A percentile compares a stretch with the other conserved stretches of the same genome.
Evolutionary conservation across 2,797 vertebrate species (phyloP).

Genomic region (Sebastes steindachneri): DNA sequence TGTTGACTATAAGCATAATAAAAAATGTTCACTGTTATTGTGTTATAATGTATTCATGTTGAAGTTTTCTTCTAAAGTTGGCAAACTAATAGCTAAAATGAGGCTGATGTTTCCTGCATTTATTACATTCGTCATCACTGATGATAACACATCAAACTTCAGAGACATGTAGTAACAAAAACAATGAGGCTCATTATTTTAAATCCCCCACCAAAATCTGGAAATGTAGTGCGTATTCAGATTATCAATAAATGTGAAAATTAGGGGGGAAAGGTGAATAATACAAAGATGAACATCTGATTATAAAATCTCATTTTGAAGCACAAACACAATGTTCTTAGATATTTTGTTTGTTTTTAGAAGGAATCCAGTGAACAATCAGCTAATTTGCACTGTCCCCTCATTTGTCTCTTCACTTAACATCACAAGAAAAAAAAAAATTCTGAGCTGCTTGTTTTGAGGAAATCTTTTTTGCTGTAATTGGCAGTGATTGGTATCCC

Average conservation of each 20-base stretch:
- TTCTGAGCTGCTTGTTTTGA: background rate
- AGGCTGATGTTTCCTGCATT: background rate
- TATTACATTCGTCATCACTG: background rate
- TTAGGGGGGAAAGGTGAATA: background rate
- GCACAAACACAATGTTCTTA: background rate
- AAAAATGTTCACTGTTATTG: background rate
- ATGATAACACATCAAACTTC: background rate
- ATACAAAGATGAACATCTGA: background rate
- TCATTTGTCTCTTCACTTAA: background rate
- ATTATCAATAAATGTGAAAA: background rate
- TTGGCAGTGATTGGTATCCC: background rate
- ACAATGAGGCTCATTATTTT: fast-evolving
- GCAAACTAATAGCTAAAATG: background rate
- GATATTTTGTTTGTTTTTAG: background rate
- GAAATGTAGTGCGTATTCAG: background rate
- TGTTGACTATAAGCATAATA: background rate
- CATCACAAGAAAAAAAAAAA: too few species aligned
- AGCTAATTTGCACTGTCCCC: background rate
- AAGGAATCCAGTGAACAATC: background rate
- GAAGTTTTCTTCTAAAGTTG: background rate
- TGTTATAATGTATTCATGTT: background rate
- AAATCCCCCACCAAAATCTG: background rate
- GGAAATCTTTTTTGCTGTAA: background rate
- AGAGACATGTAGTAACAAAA: background rate
- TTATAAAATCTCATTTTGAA: background rate